Evolutionary conservation across 1,140 invertebrate genomes (phyloP).

Genomic region (Leptonema lineaticorne): DNA sequence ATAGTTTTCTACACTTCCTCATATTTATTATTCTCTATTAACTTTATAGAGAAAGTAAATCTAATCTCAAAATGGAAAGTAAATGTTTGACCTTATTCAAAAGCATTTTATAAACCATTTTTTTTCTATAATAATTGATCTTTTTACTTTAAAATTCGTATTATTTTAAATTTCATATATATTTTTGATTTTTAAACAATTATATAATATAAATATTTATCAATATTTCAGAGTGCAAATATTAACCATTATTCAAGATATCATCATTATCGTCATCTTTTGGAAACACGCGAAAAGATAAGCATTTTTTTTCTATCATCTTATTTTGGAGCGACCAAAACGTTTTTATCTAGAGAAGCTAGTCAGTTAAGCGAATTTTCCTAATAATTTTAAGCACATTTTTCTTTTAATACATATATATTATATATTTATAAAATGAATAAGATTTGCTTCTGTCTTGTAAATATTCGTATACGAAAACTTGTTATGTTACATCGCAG

Average conservation of each 20-base stretch:
- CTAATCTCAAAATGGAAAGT: too few species aligned
- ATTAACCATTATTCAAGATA: not conserved
- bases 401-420: constrained; percentile 4
- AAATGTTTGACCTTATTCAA: too few species aligned
- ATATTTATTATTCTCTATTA: too few species aligned
- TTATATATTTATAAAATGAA: not conserved
- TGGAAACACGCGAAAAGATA: not conserved
- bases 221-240: not conserved
- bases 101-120: too few species aligned
- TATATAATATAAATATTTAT: not conserved
- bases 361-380: constrained; percentile 43
- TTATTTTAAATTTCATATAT: too few species aligned
- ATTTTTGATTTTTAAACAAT: not conserved
- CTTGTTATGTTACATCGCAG: too few species aligned
- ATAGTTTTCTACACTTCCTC: too few species aligned
- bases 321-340: constrained; percentile 42
- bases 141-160: too few species aligned
- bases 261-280: not conserved
- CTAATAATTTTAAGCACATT: constrained; percentile 36
- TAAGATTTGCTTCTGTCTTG: not conserved
- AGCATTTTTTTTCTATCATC: too few species aligned
- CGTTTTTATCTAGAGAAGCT: constrained; percentile 42
- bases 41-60: too few species aligned
- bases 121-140: too few species aligned
- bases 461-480: too few species aligned